Conservation (phyloP, 92 coral and sea anemone species). For the Virgularia gustaviana region DNA sequence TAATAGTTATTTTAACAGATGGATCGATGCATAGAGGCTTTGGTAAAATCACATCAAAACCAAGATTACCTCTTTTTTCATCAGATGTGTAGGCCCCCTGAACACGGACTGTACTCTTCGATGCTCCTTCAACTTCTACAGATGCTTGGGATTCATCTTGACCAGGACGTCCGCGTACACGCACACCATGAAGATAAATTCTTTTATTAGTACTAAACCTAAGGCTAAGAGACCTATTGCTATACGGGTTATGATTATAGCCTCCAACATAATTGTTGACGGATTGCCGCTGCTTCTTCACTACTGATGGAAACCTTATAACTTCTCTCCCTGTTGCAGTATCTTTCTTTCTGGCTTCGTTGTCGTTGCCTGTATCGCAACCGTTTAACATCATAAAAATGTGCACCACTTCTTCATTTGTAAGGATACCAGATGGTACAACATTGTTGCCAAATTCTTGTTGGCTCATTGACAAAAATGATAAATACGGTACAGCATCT, state of each 20-base stretch:
- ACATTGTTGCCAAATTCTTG: slow-evolving; percentile 52
- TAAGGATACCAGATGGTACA: slow-evolving; percentile 53
- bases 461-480: slow-evolving; percentile 59
- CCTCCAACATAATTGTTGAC: no score
- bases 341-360: no score
- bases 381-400: slow-evolving; percentile 41
- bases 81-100: background rate
- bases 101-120: no score
- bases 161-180: slow-evolving; percentile 2
- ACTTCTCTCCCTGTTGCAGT: no score
- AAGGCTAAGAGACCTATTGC: no score
- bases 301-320: no score
- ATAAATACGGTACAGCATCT: slow-evolving; percentile 21
- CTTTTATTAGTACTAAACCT: background rate
- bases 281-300: no score
- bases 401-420: slow-evolving; percentile 45
- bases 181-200: background rate
- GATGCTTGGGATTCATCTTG: slow-evolving; percentile 28
- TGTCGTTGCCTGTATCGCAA: background rate
- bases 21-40: slow-evolving; percentile 22
- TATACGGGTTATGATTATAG: no score
- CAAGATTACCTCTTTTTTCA: background rate
- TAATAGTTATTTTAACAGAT: no score
- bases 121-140: background rate
- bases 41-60: slow-evolving; percentile 6